Base-by-base conservation (phyloP, 2,797 vertebrate species). In the Catharus ustulatus region DNA sequence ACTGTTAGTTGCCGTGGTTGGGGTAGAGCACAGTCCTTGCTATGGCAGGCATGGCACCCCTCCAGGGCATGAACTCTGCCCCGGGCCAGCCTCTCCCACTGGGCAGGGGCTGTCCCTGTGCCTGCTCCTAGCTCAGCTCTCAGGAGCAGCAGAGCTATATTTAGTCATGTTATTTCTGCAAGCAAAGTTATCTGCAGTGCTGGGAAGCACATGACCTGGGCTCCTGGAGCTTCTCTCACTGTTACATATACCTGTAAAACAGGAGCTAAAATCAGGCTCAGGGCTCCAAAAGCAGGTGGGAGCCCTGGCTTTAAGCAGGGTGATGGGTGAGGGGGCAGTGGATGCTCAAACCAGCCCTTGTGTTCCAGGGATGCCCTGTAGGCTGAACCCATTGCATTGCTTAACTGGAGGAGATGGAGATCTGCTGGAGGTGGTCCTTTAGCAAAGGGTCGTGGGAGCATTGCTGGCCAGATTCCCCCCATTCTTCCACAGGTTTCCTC, bases 61-160 rank as follows among this genome's bases (percentile, higher is more conserved):
- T 1, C 20, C 24, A 6, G 27, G 12, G 45, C 5, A 1, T 0
- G 2, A 69, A 21, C 49, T 83, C 75, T 87, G 43, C 63, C 63
- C 76, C 0, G 1, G 6, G 10, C 58, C 55, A 15, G 9, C 34
- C 43, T 77, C n/a, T 54, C 48, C 42, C 27, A 5, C 52, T 0
- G 5, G 54, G 36, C 59, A 17, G 17, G 20, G 21, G 22, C 75
- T 57, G 43, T 14, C 42, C 40, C 43, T 42, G 46, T 16, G 40
- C 58, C 52, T 1, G 5, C 24, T 58, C 42, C 34, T 24, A 2
- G 29, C 68, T 58, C 48, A 4, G 79, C 55, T 45, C 4, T 0
- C 14, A 6, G 15, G 16, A 61, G 46, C 23, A 59, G 45, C 18
- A 6, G 32, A 38, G 34, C 58, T 84, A 5, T 66, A 36, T 55